Evolutionary conservation across 1,140 invertebrate genomes (phyloP).

Genomic region (Cataglyphis hispanica): DNA sequence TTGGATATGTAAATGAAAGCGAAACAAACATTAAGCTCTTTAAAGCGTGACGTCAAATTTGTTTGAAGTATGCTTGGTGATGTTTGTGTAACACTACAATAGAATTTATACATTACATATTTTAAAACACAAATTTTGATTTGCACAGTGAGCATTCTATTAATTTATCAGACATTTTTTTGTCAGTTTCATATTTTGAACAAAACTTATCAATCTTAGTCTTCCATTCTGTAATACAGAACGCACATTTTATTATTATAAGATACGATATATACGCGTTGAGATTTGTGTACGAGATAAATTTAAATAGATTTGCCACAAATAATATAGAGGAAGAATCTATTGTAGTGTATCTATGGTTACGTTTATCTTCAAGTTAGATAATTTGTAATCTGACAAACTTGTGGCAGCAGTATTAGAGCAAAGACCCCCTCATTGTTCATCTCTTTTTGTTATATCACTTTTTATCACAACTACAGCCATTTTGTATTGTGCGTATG

Average conservation of each 20-base stretch:
- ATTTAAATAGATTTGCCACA: conserved; percentile 27
- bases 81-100: neutral
- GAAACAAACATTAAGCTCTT: neutral
- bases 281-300: neutral
- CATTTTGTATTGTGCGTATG: conserved; percentile 81
- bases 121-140: neutral
- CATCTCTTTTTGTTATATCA: conserved; percentile 76
- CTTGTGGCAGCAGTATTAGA: conserved; percentile 85
- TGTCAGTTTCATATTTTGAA: neutral
- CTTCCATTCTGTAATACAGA: conserved; percentile 16
- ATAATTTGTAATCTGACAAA: conserved; percentile 72
- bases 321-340: neutral
- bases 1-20: neutral
- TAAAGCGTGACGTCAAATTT: neutral
- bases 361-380: conserved; percentile 48
- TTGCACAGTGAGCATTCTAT: neutral
- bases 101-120: neutral
- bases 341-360: conserved; percentile 1
- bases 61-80: neutral
- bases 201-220: conserved; percentile 9
- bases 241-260: neutral
- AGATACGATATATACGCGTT: neutral
- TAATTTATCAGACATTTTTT: neutral
- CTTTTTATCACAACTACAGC: conserved; percentile 79
- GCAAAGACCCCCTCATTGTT: conserved; percentile 80